These are phyloP conservation scores for Plodia interpunctella DNA, from an alignment of 1,140 invertebrate species.

Conservation along the genomic window DNA sequence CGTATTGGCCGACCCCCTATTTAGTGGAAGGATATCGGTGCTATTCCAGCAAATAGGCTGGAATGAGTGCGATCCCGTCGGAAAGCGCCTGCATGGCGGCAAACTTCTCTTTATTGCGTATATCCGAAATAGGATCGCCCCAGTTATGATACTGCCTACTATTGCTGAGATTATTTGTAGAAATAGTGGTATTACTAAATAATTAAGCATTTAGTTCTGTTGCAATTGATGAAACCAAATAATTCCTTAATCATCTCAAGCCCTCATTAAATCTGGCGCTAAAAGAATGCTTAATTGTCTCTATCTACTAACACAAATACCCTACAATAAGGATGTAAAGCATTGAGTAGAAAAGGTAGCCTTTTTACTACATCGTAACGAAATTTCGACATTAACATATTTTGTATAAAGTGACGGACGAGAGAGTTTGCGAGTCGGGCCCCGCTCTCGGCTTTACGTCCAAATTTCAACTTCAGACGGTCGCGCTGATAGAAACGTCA, in stretches of 20 bases:
- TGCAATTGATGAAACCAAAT: too few relatives aligned
- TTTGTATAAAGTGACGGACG: slow-evolving; percentile 10
- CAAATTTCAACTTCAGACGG: slow-evolving; percentile 23
- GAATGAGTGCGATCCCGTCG: slow-evolving; percentile 36
- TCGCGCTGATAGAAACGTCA: slow-evolving; percentile 27
- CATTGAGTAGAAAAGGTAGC: slow-evolving; percentile 28
- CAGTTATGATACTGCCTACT: slow-evolving; percentile 39
- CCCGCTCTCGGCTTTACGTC: slow-evolving; percentile 22
- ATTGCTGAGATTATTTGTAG: slow-evolving; percentile 23
- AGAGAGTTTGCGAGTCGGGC: slow-evolving; percentile 11
- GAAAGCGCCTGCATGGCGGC: slow-evolving; percentile 44
- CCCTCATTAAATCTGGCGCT: too few relatives aligned
- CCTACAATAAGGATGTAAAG: background rate
- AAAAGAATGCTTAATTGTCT: too few relatives aligned
- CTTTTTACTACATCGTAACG: slow-evolving; percentile 19
- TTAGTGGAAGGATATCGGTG: slow-evolving; percentile 39
- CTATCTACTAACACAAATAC: too few relatives aligned
- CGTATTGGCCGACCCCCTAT: slow-evolving; percentile 27
- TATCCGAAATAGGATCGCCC: slow-evolving; percentile 50
- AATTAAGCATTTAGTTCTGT: too few relatives aligned
- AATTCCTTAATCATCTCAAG: too few relatives aligned
- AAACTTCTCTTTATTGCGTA: slow-evolving; percentile 45
- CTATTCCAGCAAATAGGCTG: slow-evolving; percentile 39
- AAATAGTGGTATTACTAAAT: too few relatives aligned
- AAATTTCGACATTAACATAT: background rate